A percentile compares a stretch with the other conserved stretches of the same genome.
These are phyloP conservation scores for Chloropsis hardwickii DNA, from an alignment of 2,113 vertebrate genomes.

Conservation along the genomic window DNA sequence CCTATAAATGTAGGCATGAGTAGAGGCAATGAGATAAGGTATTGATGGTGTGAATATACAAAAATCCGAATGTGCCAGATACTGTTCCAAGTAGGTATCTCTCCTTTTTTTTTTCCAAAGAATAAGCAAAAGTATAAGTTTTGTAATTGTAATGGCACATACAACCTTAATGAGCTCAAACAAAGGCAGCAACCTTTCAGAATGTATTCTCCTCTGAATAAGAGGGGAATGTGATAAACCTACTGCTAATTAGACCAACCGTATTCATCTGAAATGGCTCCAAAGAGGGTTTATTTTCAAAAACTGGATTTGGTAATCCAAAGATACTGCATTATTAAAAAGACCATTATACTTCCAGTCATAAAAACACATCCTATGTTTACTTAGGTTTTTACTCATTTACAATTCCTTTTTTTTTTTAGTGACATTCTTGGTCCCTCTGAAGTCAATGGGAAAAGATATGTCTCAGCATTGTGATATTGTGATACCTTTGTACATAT, in stretches of 20 bases:
- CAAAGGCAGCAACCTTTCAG: neutral
- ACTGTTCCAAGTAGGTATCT: neutral
- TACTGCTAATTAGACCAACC: slow-evolving; percentile 21
- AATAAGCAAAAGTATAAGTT: neutral
- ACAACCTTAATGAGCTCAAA: slow-evolving; percentile 21
- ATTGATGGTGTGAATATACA: neutral
- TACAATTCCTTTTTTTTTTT: neutral
- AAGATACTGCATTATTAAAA: slow-evolving; percentile 33
- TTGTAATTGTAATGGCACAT: neutral
- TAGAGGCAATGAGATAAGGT: neutral
- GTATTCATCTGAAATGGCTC: neutral
- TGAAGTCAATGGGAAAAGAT: neutral
- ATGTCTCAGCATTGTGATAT: neutral
- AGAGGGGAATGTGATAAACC: neutral
- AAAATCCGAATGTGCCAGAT: neutral
- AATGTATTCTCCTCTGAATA: neutral
- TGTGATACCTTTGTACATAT: neutral
- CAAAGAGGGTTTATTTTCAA: neutral
- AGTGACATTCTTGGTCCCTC: neutral
- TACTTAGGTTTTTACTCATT: neutral
- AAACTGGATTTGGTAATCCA: neutral
- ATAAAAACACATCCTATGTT: neutral
- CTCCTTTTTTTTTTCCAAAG: neutral
- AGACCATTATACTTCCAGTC: neutral
- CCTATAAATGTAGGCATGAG: neutral